A percentile compares a stretch with the other conserved stretches of the same genome.
Evolutionary conservation across 1,140 invertebrate species (phyloP).

Genomic region (Macrotrachela quadricornifera): DNA sequence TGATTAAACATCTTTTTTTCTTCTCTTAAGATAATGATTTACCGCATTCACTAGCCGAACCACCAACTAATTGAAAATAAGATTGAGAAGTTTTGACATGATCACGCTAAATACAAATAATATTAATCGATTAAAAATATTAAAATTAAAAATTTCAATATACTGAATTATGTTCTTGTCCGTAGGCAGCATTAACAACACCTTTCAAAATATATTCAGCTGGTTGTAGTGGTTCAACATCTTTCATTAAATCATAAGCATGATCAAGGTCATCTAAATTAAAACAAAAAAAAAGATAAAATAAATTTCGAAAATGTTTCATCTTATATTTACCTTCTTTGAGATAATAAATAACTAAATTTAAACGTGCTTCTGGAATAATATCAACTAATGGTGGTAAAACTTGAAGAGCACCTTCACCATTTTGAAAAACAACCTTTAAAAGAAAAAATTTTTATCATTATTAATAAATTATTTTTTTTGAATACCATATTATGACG

Average conservation of each 20-base stretch:
- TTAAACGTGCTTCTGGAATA: slow-evolving; percentile 80
- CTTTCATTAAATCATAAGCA: slow-evolving; percentile 69
- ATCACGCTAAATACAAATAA: slow-evolving; percentile 46
- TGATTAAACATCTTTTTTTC: no score
- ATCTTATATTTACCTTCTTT: slow-evolving; percentile 50
- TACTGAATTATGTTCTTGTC: slow-evolving; percentile 71
- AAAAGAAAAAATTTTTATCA: background rate
- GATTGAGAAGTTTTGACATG: slow-evolving; percentile 80
- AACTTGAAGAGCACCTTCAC: slow-evolving; percentile 72
- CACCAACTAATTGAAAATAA: slow-evolving; percentile 83
- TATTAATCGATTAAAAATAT: slow-evolving; percentile 1
- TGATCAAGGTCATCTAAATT: slow-evolving; percentile 55
- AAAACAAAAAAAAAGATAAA: background rate
- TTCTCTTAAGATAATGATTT: slow-evolving; percentile 9
- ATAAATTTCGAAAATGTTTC: background rate
- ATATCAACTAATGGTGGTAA: slow-evolving; percentile 75
- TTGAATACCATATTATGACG: slow-evolving; percentile 55
- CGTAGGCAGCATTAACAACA: slow-evolving; percentile 74
- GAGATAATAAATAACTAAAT: slow-evolving; percentile 82
- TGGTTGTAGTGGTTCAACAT: slow-evolving; percentile 69
- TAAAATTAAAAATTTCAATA: slow-evolving; percentile 16
- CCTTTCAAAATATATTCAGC: slow-evolving; percentile 91
- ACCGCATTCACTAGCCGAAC: slow-evolving; percentile 80
- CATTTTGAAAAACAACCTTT: slow-evolving; percentile 60
- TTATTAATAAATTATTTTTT: background rate